These are phyloP conservation scores for Falco biarmicus DNA, from an alignment of 2,797 vertebrate genomes.

Conservation along the genomic window DNA sequence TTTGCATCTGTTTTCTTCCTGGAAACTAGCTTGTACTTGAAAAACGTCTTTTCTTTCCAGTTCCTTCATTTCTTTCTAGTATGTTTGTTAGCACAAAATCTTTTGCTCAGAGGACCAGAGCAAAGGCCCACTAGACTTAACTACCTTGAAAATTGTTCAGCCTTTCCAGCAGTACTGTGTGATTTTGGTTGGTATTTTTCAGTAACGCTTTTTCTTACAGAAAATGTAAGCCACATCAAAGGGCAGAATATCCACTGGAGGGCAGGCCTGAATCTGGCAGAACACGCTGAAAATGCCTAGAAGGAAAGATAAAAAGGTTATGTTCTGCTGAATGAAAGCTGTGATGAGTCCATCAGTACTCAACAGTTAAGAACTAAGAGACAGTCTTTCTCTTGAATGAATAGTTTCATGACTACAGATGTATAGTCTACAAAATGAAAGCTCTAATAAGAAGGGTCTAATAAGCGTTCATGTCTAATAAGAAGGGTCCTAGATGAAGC, in stretches of 20 bases:
- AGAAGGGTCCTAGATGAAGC: background rate
- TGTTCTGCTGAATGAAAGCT: background rate
- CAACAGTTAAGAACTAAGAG: background rate
- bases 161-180: background rate
- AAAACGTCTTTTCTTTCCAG: background rate
- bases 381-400: background rate
- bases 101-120: background rate
- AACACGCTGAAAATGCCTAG: background rate
- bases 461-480: background rate
- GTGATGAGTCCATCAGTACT: background rate
- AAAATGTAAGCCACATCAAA: background rate
- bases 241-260: background rate
- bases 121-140: background rate
- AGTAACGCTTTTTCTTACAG: background rate
- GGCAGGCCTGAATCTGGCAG: background rate
- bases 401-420: background rate
- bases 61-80: background rate
- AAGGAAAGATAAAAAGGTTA: background rate
- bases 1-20: background rate
- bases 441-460: background rate
- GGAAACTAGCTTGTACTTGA: background rate
- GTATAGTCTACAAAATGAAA: background rate
- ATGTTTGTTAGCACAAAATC: background rate
- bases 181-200: background rate
- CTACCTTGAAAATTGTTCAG: background rate